These are phyloP conservation scores for Ciconia stormi DNA, from an alignment of 2,113 vertebrate genomes.

Conservation along the genomic window DNA sequence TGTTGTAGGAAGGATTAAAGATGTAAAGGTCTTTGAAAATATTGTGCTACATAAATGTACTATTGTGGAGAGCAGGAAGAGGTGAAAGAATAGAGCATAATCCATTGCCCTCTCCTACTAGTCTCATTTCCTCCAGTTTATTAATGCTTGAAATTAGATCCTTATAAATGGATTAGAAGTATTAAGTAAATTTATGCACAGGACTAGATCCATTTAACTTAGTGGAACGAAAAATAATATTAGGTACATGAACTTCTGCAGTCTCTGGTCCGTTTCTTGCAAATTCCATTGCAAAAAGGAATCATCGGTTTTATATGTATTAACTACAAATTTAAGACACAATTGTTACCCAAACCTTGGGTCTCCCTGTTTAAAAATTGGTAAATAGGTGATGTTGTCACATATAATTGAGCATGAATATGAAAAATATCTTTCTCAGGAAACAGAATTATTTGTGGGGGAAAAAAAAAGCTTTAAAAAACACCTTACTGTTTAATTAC, in stretches of 20 bases:
- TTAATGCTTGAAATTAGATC: not conserved
- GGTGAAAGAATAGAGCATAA: not conserved
- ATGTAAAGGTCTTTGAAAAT: not conserved
- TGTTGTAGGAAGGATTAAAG: not conserved
- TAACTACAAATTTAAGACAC: not conserved
- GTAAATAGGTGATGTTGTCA: not conserved
- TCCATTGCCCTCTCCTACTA: not conserved
- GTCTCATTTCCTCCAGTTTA: not conserved
- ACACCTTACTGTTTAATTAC: not conserved
- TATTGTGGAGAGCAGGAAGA: not conserved
- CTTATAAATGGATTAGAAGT: not conserved
- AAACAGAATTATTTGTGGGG: not conserved
- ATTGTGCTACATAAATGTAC: not conserved
- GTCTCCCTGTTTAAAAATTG: not conserved
- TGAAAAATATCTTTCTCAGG: not conserved
- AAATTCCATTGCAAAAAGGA: not conserved
- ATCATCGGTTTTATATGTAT: accelerated
- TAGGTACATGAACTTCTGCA: not conserved
- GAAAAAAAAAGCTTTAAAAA: not conserved
- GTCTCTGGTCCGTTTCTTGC: not conserved
- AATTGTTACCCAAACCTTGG: not conserved
- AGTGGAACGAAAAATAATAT: not conserved
- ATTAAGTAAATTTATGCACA: not conserved
- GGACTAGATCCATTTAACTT: not conserved
- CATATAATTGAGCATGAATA: not conserved